These are phyloP conservation scores for Phocides pigmalion DNA, from an alignment of 1,140 invertebrate species.

Conservation along the genomic window DNA sequence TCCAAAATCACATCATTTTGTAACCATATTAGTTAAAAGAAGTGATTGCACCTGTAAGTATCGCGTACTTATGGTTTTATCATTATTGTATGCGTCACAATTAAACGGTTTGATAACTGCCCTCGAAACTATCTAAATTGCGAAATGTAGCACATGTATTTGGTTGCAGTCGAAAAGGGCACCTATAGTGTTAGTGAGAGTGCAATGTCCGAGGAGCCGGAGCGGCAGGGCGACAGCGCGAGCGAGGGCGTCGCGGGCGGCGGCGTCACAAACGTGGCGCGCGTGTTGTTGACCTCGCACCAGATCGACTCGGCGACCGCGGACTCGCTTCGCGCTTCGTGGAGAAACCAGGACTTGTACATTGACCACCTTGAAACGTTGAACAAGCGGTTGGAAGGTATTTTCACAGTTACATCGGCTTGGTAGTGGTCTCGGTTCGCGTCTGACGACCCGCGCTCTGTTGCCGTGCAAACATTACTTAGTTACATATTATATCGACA, in stretches of 20 bases:
- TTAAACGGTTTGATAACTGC: slow-evolving; percentile 71
- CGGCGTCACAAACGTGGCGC: slow-evolving; percentile 65
- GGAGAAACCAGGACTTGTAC: slow-evolving; percentile 81
- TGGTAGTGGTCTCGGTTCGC: slow-evolving; percentile 71
- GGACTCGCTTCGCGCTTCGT: slow-evolving; percentile 76
- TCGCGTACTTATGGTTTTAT: slow-evolving; percentile 35
- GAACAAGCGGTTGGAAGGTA: slow-evolving; percentile 84
- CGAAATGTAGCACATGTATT: slow-evolving; percentile 61
- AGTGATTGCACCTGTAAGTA: slow-evolving; percentile 60
- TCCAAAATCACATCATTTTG: slow-evolving; percentile 6
- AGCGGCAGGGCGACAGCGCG: slow-evolving; percentile 71
- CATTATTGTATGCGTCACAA: slow-evolving; percentile 54
- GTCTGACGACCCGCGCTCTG: slow-evolving; percentile 58
- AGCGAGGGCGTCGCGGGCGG: slow-evolving; percentile 63
- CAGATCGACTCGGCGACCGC: slow-evolving; percentile 74
- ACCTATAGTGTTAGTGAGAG: slow-evolving; percentile 70
- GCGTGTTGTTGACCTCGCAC: slow-evolving; percentile 77
- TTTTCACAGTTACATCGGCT: slow-evolving; percentile 79
- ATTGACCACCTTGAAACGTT: slow-evolving; percentile 82
- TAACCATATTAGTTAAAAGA: slow-evolving; percentile 9
- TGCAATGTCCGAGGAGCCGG: slow-evolving; percentile 80
- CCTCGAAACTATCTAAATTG: slow-evolving; percentile 54
- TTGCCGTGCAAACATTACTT: slow-evolving; percentile 61
- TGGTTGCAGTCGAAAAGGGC: slow-evolving; percentile 75
- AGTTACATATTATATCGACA: slow-evolving; percentile 76